phyloP scores from a whole-genome alignment of 2,888 invertebrate species.

The Gymnocheta viridis region DNA sequence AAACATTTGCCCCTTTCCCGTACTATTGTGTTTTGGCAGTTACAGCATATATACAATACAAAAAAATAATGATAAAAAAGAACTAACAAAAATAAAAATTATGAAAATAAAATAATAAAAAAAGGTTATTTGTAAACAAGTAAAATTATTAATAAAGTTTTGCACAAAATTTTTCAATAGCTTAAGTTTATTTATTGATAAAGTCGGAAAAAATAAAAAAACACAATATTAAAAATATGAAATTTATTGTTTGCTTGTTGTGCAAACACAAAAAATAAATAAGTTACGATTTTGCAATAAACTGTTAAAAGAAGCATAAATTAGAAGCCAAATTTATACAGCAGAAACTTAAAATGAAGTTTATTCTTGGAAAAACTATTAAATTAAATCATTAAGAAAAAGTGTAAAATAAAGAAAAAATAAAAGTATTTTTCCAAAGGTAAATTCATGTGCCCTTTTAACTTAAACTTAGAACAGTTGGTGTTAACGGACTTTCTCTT shows the following conservation, averaged over 20 bases:
- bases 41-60: background rate
- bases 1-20: conserved; percentile 38
- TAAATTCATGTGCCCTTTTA: too few relatives aligned
- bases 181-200: conserved; percentile 65
- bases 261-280: conserved; percentile 4
- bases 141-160: conserved; percentile 66
- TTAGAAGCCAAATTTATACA: background rate
- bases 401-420: background rate
- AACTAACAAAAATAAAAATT: conserved; percentile 23
- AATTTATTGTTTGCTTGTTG: conserved; percentile 14
- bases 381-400: background rate
- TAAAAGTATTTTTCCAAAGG: too few relatives aligned
- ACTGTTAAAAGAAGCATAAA: background rate
- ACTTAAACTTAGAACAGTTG: too few relatives aligned
- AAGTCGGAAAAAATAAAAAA: conserved; percentile 26
- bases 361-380: background rate
- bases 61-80: conserved; percentile 8
- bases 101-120: conserved; percentile 33
- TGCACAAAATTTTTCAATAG: conserved; percentile 53
- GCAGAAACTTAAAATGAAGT: background rate
- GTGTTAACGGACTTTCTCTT: too few relatives aligned
- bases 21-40: conserved; percentile 49
- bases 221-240: conserved; percentile 3
- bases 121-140: conserved; percentile 65
- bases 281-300: background rate